Evolutionary conservation across 1,140 invertebrate genomes (phyloP).

Genomic region (Papilio polyxenes): DNA sequence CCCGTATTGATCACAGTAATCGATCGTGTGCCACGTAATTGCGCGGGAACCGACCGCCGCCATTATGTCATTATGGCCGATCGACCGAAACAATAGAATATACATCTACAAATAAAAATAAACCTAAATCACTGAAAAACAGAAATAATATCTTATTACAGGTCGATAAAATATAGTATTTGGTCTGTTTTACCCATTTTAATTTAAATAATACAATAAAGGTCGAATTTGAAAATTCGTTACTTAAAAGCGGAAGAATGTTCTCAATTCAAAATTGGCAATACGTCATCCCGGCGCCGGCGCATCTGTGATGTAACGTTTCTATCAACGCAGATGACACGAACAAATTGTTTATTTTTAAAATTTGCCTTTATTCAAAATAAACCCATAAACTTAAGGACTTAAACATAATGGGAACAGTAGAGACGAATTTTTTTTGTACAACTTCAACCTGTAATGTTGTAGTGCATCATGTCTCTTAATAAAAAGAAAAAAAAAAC

Average conservation of each 20-base stretch:
- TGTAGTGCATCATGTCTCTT: no score
- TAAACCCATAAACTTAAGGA: background rate
- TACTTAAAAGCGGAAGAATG: conserved; percentile 30
- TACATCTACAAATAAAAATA: conserved; percentile 44
- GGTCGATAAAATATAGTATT: background rate
- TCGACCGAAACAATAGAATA: conserved; percentile 76
- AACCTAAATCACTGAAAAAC: conserved; percentile 37
- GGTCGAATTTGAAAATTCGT: background rate
- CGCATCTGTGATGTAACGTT: conserved; percentile 60
- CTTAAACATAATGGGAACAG: background rate
- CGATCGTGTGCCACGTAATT: conserved; percentile 80
- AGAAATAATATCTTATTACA: background rate
- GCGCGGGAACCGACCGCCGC: conserved; percentile 74
- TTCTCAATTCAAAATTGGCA: conserved; percentile 62
- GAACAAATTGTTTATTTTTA: background rate
- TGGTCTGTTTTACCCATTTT: background rate
- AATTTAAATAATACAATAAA: background rate
- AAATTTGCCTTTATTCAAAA: background rate
- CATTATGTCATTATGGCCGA: conserved; percentile 78
- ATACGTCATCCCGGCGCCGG: conserved; percentile 59
- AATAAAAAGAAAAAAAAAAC: no score
- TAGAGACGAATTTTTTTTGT: background rate
- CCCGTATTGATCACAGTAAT: conserved; percentile 80
- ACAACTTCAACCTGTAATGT: background rate
- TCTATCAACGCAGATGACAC: conserved; percentile 50